Conservation (phyloP, 2,113 vertebrate species). For the Athene cunicularia region DNA sequence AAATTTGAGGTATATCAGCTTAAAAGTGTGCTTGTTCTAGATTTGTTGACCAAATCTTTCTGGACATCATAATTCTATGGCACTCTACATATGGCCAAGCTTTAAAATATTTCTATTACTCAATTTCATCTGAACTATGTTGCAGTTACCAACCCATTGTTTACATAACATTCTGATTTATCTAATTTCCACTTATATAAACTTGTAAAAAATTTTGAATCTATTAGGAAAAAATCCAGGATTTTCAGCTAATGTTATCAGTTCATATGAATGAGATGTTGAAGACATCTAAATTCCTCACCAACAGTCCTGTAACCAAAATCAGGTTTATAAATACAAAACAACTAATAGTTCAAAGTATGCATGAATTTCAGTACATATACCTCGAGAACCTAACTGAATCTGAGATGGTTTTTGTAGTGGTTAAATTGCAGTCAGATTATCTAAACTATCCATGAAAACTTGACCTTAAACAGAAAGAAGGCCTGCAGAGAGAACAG, state of each 20-base stretch:
- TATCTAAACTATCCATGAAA: neutral
- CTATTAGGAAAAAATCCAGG: neutral
- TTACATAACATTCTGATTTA: neutral
- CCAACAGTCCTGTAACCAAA: neutral
- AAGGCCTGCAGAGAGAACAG: neutral
- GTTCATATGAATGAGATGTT: neutral
- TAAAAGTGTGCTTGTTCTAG: neutral
- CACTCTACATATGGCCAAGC: neutral
- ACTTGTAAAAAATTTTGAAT: neutral
- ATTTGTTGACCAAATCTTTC: neutral
- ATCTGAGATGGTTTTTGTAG: neutral
- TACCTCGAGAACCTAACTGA: neutral
- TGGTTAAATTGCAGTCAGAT: neutral
- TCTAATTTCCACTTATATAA: slow-evolving; percentile 29
- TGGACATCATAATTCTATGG: neutral
- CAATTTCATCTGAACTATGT: neutral
- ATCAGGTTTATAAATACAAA: neutral
- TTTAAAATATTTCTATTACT: neutral
- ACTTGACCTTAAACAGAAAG: neutral
- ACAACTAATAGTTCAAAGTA: neutral
- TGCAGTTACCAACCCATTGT: neutral
- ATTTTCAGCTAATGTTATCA: neutral
- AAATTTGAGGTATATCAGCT: neutral
- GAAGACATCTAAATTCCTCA: neutral
- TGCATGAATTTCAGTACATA: neutral